Evolutionary conservation across 2,888 invertebrate genomes (phyloP), one percentile per base, ranked within the genome.

Genomic region (Cataglyphis altisquamis): DNA sequence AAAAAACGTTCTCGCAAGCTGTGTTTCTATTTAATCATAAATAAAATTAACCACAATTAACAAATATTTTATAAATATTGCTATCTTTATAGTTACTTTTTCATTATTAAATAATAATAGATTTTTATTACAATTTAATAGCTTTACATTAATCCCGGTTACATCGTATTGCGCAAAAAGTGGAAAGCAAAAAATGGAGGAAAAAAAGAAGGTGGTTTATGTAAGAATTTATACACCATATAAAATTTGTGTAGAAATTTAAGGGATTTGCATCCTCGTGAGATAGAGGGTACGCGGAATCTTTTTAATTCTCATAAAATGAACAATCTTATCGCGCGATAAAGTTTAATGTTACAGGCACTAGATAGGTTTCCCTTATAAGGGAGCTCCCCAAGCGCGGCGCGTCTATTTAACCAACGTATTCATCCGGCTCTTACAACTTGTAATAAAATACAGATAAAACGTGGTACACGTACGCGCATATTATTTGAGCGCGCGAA

Each of bases 241-340:
- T 12, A 57, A 10, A 60, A 15, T 70, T 45, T 18, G 21, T 60
- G 45, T 29, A 45, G 41, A 70, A 45, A 62, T 45, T 45, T 60
- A 68, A 41, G 32, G 0, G 60, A 10, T 25, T 60, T 39, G 48
- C 48, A 52, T 32, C 4, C 45, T 36, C 45, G 4, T 12, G 32
- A 9, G 29, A n/a, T n/a, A 52, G 32, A 12, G 36, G 32, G 15
- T 52, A 60, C 32, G 45, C 8, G 72, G 57, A 70, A 45, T 70
- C 32, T 70, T 70, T 80, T 70, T 70, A 67, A 80, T 80, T 70
- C 72, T 18, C 70, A 70, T 80, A 80, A 80, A 80, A 80, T 25
- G n/a, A 57, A 70, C 60, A 70, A 18, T 21, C 78, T 80, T 70
- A 80, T 70, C 57, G 60, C 39, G 72, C 36, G 36, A 60, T 80